Evolutionary conservation across 2,113 vertebrate genomes (phyloP).

Genomic region (Pandion haliaetus): DNA sequence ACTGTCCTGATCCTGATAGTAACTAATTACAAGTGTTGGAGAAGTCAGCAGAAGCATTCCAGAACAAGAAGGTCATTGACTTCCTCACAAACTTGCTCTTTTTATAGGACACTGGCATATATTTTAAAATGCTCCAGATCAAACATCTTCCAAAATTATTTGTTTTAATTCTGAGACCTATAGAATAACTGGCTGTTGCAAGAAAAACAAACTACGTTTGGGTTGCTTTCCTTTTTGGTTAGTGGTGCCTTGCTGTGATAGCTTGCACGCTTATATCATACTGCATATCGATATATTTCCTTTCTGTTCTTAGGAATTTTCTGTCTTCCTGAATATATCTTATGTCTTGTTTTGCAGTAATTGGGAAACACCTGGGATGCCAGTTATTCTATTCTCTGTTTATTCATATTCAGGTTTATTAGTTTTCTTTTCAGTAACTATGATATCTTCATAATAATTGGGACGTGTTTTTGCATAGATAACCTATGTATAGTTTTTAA

Average conservation of each 20-base stretch:
- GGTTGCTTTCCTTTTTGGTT: neutral
- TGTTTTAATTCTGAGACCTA: neutral
- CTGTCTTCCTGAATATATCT: neutral
- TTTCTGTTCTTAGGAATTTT: neutral
- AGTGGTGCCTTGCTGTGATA: neutral
- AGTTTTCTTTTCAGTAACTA: neutral
- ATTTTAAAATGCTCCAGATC: neutral
- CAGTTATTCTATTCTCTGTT: neutral
- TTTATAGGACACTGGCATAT: neutral
- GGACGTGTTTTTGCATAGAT: neutral
- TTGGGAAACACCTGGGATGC: neutral
- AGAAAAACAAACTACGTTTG: neutral
- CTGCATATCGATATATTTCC: neutral
- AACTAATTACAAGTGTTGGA: neutral
- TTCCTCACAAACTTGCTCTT: neutral
- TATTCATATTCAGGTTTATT: neutral
- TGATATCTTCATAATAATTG: neutral
- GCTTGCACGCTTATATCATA: neutral
- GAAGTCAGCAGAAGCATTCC: neutral
- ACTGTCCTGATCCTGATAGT: neutral
- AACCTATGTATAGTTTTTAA: neutral
- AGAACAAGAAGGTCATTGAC: neutral
- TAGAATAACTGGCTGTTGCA: neutral
- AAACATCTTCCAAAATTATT: neutral
- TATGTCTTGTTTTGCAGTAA: neutral